Evolutionary conservation across 2,797 vertebrate species (phyloP).

Genomic region (Falco biarmicus): DNA sequence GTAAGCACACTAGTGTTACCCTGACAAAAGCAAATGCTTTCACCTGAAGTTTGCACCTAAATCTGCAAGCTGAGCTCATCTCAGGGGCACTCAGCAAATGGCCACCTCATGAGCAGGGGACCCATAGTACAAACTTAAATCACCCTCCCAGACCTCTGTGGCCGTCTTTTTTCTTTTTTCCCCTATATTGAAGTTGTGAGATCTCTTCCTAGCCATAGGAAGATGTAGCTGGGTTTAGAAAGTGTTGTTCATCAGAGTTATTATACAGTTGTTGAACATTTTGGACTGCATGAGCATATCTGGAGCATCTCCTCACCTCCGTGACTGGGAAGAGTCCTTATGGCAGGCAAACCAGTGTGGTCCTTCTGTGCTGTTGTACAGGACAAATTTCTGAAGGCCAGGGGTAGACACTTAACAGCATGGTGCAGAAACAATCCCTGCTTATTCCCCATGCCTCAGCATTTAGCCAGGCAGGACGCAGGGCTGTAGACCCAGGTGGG

Average conservation of each 20-base stretch:
- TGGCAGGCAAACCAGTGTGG: neutral
- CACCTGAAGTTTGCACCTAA: neutral
- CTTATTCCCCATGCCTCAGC: neutral
- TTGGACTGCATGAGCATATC: neutral
- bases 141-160: neutral
- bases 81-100: neutral
- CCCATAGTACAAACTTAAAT: neutral
- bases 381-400: neutral
- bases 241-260: neutral
- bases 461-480: neutral
- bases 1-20: neutral
- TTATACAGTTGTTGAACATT: neutral
- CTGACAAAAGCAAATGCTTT: neutral
- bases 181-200: neutral
- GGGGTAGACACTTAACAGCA: rapidly evolving
- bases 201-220: neutral
- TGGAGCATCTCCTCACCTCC: neutral
- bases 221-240: neutral
- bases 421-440: neutral
- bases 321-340: neutral
- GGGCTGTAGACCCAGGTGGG: neutral
- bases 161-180: neutral
- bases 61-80: neutral
- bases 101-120: neutral
- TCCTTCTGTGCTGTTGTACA: neutral